Percentiles rank a stretch among this genome's conserved stretches.
phyloP scores from a whole-genome alignment of 2,797 vertebrate genomes.

The Microhierax caerulescens region DNA sequence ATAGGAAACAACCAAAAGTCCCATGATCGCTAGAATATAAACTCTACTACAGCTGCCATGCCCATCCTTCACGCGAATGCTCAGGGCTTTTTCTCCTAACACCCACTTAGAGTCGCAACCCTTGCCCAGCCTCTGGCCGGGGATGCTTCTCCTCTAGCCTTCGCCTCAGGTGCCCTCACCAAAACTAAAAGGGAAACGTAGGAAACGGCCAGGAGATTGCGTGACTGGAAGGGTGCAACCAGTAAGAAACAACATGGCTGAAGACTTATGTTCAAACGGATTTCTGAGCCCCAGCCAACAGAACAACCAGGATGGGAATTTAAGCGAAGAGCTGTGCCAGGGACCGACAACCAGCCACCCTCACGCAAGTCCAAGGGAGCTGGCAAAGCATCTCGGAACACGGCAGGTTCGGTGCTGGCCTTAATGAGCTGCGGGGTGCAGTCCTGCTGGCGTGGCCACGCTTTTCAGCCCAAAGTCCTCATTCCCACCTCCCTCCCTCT shows the following conservation, averaged over 20 bases:
- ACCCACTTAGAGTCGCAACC: not conserved
- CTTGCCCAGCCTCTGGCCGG: fast-evolving
- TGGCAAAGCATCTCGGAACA: not conserved
- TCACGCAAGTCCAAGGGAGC: not conserved
- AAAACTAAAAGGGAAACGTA: not conserved
- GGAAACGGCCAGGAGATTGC: not conserved
- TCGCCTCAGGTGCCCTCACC: not conserved
- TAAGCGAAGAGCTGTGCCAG: not conserved
- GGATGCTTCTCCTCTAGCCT: not conserved
- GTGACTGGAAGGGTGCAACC: not conserved
- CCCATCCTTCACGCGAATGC: not conserved
- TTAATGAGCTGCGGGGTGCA: not conserved
- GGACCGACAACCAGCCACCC: not conserved
- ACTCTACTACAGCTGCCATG: not conserved
- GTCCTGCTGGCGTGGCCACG: not conserved
- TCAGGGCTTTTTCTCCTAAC: not conserved
- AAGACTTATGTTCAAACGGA: not conserved
- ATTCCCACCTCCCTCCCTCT: not conserved
- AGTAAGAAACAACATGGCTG: not conserved
- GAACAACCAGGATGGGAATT: not conserved
- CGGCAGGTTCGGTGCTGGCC: fast-evolving
- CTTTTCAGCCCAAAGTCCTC: constrained; percentile 16
- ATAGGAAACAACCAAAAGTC: constrained; percentile 30
- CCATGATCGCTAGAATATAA: not conserved
- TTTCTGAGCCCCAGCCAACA: not conserved